phyloP scores from a whole-genome alignment of 2,113 vertebrate species.

The Lasiurus borealis region DNA sequence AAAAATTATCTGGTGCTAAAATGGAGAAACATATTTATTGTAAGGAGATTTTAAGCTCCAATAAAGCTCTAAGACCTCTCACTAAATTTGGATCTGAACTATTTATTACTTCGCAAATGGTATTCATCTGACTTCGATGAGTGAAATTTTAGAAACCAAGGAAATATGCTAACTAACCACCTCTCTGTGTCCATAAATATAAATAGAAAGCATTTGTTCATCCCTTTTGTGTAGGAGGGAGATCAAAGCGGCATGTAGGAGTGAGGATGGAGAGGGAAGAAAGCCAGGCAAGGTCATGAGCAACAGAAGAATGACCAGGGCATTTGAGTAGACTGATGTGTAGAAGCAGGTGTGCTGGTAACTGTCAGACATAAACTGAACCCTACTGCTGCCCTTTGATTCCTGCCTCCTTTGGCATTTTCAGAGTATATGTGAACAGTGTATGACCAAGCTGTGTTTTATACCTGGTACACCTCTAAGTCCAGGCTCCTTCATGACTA shows the following conservation, averaged over 20 bases:
- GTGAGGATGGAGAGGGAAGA: background rate
- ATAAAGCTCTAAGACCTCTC: constrained; percentile 24
- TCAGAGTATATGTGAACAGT: background rate
- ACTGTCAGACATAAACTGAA: background rate
- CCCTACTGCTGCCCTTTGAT: background rate
- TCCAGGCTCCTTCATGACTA: background rate
- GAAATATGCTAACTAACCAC: background rate
- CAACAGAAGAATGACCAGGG: background rate
- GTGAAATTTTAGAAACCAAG: constrained; percentile 39
- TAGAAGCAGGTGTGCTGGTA: too few species aligned
- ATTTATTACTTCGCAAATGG: background rate
- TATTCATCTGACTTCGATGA: constrained; percentile 23
- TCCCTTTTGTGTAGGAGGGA: background rate
- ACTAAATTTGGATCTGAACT: background rate
- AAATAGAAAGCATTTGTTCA: constrained; percentile 1
- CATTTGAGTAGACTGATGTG: background rate
- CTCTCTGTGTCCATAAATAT: background rate
- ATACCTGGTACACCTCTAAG: background rate
- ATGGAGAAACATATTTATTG: constrained; percentile 44
- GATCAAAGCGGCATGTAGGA: background rate
- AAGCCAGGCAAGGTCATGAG: background rate
- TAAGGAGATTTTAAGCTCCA: constrained; percentile 37
- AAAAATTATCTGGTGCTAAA: constrained; percentile 56
- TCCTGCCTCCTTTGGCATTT: background rate
- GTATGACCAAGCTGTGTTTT: background rate